Evolutionary conservation across 2,888 invertebrate genomes (phyloP).

Genomic region (Philonicus albiceps): DNA sequence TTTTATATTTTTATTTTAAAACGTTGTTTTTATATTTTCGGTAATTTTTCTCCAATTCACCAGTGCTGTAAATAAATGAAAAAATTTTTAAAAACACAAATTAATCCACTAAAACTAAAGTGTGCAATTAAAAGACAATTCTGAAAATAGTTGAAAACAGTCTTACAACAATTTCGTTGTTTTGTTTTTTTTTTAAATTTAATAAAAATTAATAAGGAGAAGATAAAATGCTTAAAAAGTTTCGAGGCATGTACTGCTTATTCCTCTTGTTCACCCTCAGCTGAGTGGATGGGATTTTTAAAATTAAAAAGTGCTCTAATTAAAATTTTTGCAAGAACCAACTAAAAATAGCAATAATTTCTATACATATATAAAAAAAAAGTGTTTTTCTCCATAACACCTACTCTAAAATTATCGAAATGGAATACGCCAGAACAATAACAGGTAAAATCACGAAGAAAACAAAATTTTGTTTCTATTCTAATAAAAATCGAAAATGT

Average conservation of each 20-base stretch:
- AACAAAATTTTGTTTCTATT: neutral
- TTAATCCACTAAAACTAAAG: neutral
- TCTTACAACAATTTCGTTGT: no score
- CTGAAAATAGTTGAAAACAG: no score
- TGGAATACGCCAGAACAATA: constrained; percentile 50
- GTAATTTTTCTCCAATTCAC: no score
- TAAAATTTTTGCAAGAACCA: neutral
- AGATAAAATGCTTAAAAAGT: neutral
- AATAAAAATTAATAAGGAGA: neutral
- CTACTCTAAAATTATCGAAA: neutral
- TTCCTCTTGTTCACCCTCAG: neutral
- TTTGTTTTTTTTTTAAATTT: no score
- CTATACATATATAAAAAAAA: neutral
- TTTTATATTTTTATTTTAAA: no score
- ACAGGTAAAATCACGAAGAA: constrained; percentile 47
- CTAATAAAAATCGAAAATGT: neutral
- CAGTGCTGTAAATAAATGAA: no score
- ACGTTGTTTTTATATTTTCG: no score
- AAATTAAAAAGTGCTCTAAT: neutral
- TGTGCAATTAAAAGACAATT: no score
- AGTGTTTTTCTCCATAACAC: neutral
- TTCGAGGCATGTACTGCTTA: neutral
- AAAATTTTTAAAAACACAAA: no score
- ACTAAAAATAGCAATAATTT: neutral
- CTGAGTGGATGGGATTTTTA: neutral